Percentiles rank a stretch among this genome's conserved stretches.
Evolutionary conservation across 2,797 vertebrate genomes (phyloP).

Genomic region (Lepilemur ruficaudatus): DNA sequence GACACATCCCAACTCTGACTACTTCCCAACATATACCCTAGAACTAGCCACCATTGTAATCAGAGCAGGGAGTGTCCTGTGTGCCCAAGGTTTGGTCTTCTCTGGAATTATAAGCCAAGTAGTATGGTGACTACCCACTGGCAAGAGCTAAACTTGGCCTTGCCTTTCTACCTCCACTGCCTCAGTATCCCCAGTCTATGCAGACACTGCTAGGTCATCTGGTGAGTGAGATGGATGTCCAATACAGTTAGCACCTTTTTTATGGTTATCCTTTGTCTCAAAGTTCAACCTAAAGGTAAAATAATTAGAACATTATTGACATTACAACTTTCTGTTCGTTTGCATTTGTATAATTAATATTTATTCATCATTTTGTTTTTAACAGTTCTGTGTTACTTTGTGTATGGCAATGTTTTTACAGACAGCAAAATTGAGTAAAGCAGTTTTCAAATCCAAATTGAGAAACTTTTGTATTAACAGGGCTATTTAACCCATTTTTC

Average conservation of each 20-base stretch:
- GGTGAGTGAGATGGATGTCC: accelerated
- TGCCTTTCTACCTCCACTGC: not conserved
- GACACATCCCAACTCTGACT: not conserved
- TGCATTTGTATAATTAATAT: not conserved
- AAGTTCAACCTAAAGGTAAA: not conserved
- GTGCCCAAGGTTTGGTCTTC: not conserved
- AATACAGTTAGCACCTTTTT: not conserved
- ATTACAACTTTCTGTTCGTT: not conserved
- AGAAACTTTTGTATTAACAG: not conserved
- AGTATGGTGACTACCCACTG: not conserved
- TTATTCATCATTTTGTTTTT: not conserved
- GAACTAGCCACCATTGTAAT: not conserved
- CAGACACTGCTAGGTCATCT: not conserved
- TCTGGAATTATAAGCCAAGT: not conserved
- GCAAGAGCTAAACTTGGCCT: not conserved
- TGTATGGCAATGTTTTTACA: not conserved
- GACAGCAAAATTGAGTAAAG: not conserved
- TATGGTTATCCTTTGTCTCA: not conserved
- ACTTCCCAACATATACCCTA: not conserved
- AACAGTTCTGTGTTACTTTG: not conserved
- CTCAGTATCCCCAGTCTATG: accelerated
- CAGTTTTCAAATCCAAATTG: not conserved
- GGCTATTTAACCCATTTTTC: not conserved
- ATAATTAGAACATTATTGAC: not conserved
- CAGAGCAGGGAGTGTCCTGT: not conserved